Conservation (phyloP, 2,888 invertebrate species). For the Laspeyria flexula region DNA sequence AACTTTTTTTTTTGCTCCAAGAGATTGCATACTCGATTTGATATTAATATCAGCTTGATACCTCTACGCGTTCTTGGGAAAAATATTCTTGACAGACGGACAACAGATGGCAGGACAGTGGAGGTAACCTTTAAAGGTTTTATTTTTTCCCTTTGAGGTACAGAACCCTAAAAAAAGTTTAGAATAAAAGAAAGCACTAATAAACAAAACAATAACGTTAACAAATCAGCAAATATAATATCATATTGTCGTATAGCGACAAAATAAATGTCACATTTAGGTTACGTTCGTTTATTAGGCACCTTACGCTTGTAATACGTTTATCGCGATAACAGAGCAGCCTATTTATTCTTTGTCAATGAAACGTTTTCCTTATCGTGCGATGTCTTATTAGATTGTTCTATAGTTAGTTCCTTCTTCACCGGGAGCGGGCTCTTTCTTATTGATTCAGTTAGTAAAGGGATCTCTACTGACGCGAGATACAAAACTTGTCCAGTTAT, state of each 20-base stretch:
- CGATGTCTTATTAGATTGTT: conserved; percentile 79
- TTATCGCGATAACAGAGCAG: conserved; percentile 63
- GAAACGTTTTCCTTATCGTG: conserved; percentile 78
- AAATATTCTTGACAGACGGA: too few relatives aligned
- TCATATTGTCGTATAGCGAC: conserved; percentile 10
- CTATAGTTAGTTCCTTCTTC: conserved; percentile 65
- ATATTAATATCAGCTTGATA: too few relatives aligned
- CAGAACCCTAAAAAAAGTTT: too few relatives aligned
- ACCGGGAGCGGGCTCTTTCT: conserved; percentile 56
- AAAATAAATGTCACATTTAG: conserved; percentile 28
- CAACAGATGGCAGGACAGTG: too few relatives aligned
- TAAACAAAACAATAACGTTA: conserved; percentile 11
- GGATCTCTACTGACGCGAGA: conserved; percentile 69
- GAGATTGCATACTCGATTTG: too few relatives aligned
- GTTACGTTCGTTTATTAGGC: conserved; percentile 45
- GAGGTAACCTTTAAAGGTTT: too few relatives aligned
- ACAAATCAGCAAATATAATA: conserved; percentile 23
- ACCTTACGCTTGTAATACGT: conserved; percentile 49
- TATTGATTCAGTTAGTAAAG: conserved; percentile 75
- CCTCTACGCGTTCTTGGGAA: too few relatives aligned
- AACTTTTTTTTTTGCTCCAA: too few relatives aligned
- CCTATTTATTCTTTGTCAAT: conserved; percentile 77
- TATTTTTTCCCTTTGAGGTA: too few relatives aligned
- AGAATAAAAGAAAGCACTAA: too few relatives aligned
- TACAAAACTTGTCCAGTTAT: conserved; percentile 75